Base-by-base conservation (phyloP, 1,140 invertebrate genomes). In the Drosophila truncata region DNA sequence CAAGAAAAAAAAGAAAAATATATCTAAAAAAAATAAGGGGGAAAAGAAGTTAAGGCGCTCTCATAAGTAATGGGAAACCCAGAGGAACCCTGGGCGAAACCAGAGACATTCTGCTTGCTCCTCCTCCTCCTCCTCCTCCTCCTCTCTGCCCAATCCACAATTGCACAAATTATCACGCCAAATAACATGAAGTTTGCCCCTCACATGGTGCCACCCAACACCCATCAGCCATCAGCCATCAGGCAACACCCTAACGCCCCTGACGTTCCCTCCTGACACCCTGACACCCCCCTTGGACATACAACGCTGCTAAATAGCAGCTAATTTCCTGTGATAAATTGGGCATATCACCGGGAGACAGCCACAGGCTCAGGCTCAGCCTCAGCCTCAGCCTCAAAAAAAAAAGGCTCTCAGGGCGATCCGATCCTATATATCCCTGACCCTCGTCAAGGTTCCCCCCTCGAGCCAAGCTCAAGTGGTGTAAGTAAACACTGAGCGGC, bases 281-380 rank as follows among this genome's bases (percentile, higher is more conserved):
- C 54, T 23, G 37, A 59, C 63, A 47, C 77, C 52, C 55, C 69
- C 59, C 44, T 73, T 67, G 78, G 75, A 77, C 73, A 87, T 71
- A 85, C 85, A 88, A 90, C 85, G 78, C 63, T 91, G 78, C 81
- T 91, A 91, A 91, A 91, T 91, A 91, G 88, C 88, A 91, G 83
- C 88, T 91, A 91, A 91, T 91, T 91, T 91, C 78, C 88, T 88
- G 83, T 84, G 78, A 91, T 91, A 91, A 91, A 91, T 88, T 91
- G 83, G 80, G 80, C 83, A 91, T 91, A 91, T 91, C 88, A 84
- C 74, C 57, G 67, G 52, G 50, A 57, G 41, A 66, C 52, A 54
- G 31, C 35, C 25, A 69, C 49, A 52, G 47, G 69, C 50, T 44
- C 50, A 64, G 31, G 27, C 16, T 46, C 14, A 13, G 44, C 13